These are phyloP conservation scores for Heloderma charlesbogerti DNA, from an alignment of 2,113 vertebrate species.

Conservation along the genomic window DNA sequence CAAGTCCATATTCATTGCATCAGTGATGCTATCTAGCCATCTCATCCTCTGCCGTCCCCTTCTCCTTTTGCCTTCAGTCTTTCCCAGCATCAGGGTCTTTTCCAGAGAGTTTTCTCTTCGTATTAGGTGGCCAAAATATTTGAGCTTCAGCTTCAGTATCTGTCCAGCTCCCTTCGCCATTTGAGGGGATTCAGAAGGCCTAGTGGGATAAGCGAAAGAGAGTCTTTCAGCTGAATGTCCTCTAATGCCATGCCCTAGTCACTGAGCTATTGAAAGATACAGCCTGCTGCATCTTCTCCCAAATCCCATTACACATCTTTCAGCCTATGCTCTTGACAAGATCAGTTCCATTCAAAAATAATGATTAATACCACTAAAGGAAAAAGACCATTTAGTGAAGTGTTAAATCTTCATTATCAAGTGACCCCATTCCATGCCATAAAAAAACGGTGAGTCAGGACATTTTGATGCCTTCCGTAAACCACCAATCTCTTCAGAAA, in stretches of 20 bases:
- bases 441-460: conserved; percentile 19
- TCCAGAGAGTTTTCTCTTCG: too few relatives aligned
- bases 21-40: too few relatives aligned
- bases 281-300: not conserved
- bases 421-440: not conserved
- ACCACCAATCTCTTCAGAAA: conserved; percentile 33
- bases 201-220: not conserved
- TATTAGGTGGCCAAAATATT: too few relatives aligned
- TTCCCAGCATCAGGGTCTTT: too few relatives aligned
- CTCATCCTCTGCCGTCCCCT: too few relatives aligned
- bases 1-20: too few relatives aligned
- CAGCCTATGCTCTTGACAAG: conserved; percentile 31
- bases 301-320: not conserved
- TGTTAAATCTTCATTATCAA: conserved; percentile 45
- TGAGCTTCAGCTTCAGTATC: too few relatives aligned
- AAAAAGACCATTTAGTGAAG: not conserved
- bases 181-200: not conserved
- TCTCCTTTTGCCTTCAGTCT: too few relatives aligned
- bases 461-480: conserved; percentile 50
- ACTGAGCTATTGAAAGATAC: not conserved
- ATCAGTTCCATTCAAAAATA: conserved; percentile 27
- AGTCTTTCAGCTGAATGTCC: not conserved
- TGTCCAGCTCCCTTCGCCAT: not conserved
- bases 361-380: conserved; percentile 14
- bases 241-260: not conserved